Evolutionary conservation across 2,113 vertebrate genomes (phyloP).

Genomic region (Sphaerodactylus townsendi): DNA sequence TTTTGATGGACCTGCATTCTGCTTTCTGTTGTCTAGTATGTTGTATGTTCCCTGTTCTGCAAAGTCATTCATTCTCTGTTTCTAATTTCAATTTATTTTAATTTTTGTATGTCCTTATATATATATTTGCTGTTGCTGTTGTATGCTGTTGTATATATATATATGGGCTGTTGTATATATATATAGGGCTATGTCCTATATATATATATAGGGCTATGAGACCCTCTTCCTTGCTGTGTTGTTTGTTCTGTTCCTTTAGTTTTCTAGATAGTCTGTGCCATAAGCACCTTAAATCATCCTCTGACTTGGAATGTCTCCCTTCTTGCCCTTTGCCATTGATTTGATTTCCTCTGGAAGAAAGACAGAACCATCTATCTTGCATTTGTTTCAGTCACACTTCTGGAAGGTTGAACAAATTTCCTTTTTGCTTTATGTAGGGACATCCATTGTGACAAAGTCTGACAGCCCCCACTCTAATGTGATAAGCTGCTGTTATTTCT

Average conservation of each 20-base stretch:
- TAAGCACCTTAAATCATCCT: not conserved
- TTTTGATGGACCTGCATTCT: too few relatives aligned
- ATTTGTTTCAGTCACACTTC: not conserved
- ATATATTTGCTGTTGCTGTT: too few relatives aligned
- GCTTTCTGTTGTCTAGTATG: too few relatives aligned
- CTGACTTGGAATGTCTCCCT: not conserved
- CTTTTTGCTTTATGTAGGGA: not conserved
- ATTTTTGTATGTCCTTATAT: too few relatives aligned
- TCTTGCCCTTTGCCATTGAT: not conserved
- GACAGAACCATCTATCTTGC: not conserved
- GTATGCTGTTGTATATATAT: too few relatives aligned
- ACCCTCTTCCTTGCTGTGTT: not conserved
- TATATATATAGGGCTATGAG: not conserved
- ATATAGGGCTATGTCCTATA: too few relatives aligned
- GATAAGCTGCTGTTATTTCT: slow-evolving; percentile 22
- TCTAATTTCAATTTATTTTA: too few relatives aligned
- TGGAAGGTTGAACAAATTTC: not conserved
- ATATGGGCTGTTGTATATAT: too few relatives aligned
- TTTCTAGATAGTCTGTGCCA: not conserved
- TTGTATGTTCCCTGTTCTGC: too few relatives aligned
- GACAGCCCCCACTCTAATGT: not conserved
- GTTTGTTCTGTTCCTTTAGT: not conserved
- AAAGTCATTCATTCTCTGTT: too few relatives aligned
- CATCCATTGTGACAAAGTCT: not conserved
- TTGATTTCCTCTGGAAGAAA: not conserved